Conservation (phyloP, 2,113 vertebrate genomes). For the Siniperca knerii region DNA sequence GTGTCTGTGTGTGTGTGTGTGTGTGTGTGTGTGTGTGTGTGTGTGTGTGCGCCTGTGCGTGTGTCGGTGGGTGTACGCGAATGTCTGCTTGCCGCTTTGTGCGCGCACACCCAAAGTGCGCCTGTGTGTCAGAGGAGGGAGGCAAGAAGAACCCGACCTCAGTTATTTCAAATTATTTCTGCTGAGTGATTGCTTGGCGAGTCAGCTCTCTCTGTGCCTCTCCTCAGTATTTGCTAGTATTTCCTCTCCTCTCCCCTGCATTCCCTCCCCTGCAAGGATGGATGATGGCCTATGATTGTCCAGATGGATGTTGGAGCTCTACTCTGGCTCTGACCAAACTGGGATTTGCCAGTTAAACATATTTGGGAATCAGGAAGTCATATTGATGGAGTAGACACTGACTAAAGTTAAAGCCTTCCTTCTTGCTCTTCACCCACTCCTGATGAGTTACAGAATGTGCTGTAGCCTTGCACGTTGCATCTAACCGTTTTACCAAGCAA, state of each 20-base stretch:
- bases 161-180: constrained; percentile 73
- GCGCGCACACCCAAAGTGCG: neutral
- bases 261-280: constrained; percentile 39
- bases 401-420: constrained; percentile 30
- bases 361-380: constrained; percentile 45
- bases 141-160: constrained; percentile 29
- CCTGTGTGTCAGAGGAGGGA: constrained; percentile 11
- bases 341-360: constrained; percentile 45
- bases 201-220: constrained; percentile 48
- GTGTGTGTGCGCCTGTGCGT: constrained; percentile 6
- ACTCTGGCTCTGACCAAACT: constrained; percentile 45
- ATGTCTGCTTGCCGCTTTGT: neutral
- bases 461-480: constrained; percentile 21
- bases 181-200: constrained; percentile 67
- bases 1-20: neutral
- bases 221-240: constrained; percentile 36
- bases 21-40: neutral
- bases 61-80: constrained; percentile 21
- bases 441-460: constrained; percentile 23
- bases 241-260: constrained; percentile 33
- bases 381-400: constrained; percentile 24
- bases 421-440: neutral
- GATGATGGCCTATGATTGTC: constrained; percentile 61
- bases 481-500: constrained; percentile 11
- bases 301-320: constrained; percentile 60